These are phyloP conservation scores for Sipha flava DNA, from an alignment of 1,140 invertebrate genomes.

Conservation along the genomic window DNA sequence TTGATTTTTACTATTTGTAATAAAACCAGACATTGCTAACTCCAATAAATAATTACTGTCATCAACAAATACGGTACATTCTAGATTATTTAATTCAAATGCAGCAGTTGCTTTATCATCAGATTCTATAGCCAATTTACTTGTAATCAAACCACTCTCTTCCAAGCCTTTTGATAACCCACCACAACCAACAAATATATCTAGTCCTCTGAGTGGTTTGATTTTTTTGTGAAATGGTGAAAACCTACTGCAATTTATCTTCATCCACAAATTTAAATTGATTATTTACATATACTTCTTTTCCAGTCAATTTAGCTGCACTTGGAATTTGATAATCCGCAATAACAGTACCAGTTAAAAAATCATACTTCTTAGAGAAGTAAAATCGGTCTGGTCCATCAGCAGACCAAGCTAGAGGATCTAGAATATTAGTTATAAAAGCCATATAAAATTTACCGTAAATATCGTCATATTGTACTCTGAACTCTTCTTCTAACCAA, in stretches of 20 bases:
- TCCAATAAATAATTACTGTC: conserved; percentile 70
- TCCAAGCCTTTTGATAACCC: conserved; percentile 68
- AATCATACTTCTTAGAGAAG: conserved; percentile 62
- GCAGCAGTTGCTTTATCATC: conserved; percentile 68
- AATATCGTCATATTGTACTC: conserved; percentile 41
- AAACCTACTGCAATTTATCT: conserved; percentile 45
- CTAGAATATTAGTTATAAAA: conserved; percentile 51
- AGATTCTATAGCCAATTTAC: conserved; percentile 74
- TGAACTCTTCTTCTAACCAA: background rate
- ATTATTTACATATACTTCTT: conserved; percentile 54
- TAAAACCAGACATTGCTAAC: conserved; percentile 57
- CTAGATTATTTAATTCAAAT: conserved; percentile 67
- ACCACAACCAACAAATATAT: conserved; percentile 82
- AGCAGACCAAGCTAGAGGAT: conserved; percentile 51
- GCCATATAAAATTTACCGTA: conserved; percentile 56
- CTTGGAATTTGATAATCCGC: background rate
- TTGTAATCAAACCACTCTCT: conserved; percentile 58
- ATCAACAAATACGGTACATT: conserved; percentile 64
- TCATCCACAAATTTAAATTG: conserved; percentile 51
- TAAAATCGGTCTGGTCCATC: conserved; percentile 64
- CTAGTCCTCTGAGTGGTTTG: conserved; percentile 56
- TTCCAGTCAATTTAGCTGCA: conserved; percentile 45
- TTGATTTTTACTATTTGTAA: conserved; percentile 49
- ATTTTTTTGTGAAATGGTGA: conserved; percentile 46
- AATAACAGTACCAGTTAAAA: conserved; percentile 44